Base-by-base conservation (phyloP, 1,140 invertebrate genomes). In the Drosophila dunni region DNA sequence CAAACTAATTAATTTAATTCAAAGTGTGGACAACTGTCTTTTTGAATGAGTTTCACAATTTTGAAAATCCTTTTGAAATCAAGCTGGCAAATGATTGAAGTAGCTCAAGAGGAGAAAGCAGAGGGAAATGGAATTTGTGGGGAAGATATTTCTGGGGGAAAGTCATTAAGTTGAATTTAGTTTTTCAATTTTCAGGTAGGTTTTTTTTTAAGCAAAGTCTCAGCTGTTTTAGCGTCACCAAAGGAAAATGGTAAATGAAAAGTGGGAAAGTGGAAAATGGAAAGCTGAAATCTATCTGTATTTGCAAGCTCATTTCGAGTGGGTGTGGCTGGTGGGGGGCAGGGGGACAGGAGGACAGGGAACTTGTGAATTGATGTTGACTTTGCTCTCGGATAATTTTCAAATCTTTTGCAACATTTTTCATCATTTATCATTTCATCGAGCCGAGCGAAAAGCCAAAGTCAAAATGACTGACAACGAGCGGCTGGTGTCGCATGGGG, bases 371-470 rank as follows among this genome's bases (percentile, higher is more conserved):
- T 82, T 79, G 61, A 69, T 81, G 82, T 85, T 85, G 81, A 85
- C 81, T 85, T 70, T 85, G 81, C 83, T 78, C 79, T 78, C 68
- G 84, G 84, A 88, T 86, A 74, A 90, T 86, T 86, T 90, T 90
- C 24, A 81, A 86, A 90, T 90, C 79, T 90, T 83, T 78, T 75
- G 71, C 84, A 91, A 91, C 80, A 89, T 91, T 86, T 90, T 90
- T 88, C 90, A 91, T 91, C 90, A 91, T 91, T 91, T 91, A 91
- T 91, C 90, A 91, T 91, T 84, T 90, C 85, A 91, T 91, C 90
- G 90, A 77, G 78, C 62, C 34, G 68, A 42, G 38, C 29, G 62
- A 60, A 56, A 78, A 89, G 79, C 73, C 80, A 89, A 84, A 89
- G 67, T 69, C 74, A 84, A 90, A 88, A 84, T 91, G 90, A 91